Percentiles rank a stretch among this genome's conserved stretches.
phyloP scores from a whole-genome alignment of 2,113 vertebrate species.

The Charina bottae region DNA sequence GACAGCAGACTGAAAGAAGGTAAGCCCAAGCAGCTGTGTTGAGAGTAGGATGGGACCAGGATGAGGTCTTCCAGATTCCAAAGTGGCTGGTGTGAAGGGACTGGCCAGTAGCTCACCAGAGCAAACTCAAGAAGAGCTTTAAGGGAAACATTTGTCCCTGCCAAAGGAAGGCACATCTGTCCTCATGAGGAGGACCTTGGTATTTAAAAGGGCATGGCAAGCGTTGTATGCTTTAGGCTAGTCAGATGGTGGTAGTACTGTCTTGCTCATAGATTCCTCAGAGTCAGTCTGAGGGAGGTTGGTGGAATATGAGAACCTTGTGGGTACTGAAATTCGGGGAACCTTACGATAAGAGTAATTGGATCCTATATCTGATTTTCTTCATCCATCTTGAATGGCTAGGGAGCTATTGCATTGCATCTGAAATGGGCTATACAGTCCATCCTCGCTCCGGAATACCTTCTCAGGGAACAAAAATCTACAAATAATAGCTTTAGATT shows the following conservation, averaged over 20 bases:
- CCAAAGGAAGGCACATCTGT: neutral
- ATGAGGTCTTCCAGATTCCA: neutral
- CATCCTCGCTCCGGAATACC: no score
- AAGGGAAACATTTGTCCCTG: neutral
- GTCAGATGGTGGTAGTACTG: neutral
- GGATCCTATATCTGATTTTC: neutral
- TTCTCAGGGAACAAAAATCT: neutral
- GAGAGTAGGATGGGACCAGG: neutral
- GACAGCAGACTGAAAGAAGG: neutral
- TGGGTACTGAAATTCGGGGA: neutral
- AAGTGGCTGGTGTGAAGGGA: neutral
- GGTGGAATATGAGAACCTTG: neutral
- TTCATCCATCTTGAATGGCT: no score
- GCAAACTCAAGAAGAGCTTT: neutral
- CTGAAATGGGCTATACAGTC: no score
- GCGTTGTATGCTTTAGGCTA: neutral
- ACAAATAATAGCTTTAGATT: neutral
- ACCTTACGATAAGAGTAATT: neutral
- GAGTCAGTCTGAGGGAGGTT: neutral
- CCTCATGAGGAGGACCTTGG: neutral
- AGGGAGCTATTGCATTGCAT: no score
- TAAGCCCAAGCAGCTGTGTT: neutral
- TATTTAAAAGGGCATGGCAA: neutral
- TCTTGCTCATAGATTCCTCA: neutral
- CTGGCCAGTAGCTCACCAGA: neutral